phyloP scores from a whole-genome alignment of 2,888 invertebrate species.

The Brenthis hecate region DNA sequence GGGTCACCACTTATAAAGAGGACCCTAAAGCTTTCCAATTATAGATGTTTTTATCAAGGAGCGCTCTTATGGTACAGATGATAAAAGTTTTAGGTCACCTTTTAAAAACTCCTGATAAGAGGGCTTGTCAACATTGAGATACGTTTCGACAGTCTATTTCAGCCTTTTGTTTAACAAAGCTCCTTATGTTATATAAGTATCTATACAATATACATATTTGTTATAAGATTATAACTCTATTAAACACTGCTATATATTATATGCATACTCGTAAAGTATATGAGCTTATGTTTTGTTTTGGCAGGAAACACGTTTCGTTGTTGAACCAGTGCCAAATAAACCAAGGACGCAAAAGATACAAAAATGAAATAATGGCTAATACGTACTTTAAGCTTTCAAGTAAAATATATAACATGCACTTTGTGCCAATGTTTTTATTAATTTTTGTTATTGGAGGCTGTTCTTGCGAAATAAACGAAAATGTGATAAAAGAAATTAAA shows the following conservation, averaged over 20 bases:
- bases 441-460: slow-evolving; percentile 58
- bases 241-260: not conserved
- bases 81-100: slow-evolving; percentile 45
- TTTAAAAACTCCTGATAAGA: slow-evolving; percentile 31
- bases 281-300: slow-evolving; percentile 39
- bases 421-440: slow-evolving; percentile 60
- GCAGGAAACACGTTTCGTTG: slow-evolving; percentile 43
- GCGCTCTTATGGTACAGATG: slow-evolving; percentile 47
- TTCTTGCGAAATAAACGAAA: slow-evolving; percentile 51
- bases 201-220: not conserved
- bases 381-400: slow-evolving; percentile 27
- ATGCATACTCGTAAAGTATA: slow-evolving; percentile 1
- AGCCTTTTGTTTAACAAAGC: slow-evolving; percentile 2
- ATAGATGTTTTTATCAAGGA: slow-evolving; percentile 67
- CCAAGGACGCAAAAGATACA: slow-evolving; percentile 36
- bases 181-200: not conserved
- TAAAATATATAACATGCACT: slow-evolving; percentile 23
- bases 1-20: slow-evolving; percentile 69
- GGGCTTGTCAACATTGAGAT: slow-evolving; percentile 16
- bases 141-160: not conserved
- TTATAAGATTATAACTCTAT: not conserved
- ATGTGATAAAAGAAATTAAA: slow-evolving; percentile 56
- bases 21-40: slow-evolving; percentile 71
- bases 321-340: slow-evolving; percentile 49
- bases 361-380: slow-evolving; percentile 33